Percentiles rank a stretch among this genome's conserved stretches.
These are phyloP conservation scores for Bombus sylvicola DNA, from an alignment of 1,140 invertebrate genomes.

Conservation along the genomic window DNA sequence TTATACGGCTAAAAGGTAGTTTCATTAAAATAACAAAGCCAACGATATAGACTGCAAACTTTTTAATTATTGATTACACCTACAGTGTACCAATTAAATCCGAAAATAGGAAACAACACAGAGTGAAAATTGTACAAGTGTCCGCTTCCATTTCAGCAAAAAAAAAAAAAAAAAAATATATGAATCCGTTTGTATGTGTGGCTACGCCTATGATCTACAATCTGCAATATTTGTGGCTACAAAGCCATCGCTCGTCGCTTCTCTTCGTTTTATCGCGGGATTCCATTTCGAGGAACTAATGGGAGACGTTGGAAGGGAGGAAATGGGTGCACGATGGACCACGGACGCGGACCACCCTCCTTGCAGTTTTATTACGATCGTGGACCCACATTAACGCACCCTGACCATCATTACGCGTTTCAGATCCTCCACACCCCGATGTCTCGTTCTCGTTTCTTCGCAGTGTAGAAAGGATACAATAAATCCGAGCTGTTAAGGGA, in stretches of 20 bases:
- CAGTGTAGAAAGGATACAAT: conserved; percentile 48
- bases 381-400: conserved; percentile 62
- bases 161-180: background rate
- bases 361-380: conserved; percentile 58
- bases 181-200: background rate
- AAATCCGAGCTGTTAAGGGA: conserved; percentile 30
- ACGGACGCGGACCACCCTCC: conserved; percentile 9
- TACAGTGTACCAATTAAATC: no score
- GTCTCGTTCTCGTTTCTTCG: background rate
- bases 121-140: background rate
- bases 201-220: conserved; percentile 23
- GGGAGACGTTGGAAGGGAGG: conserved; percentile 35
- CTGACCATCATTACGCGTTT: conserved; percentile 56
- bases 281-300: conserved; percentile 55
- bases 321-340: background rate
- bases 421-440: conserved; percentile 14
- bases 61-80: no score
- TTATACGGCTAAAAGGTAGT: no score
- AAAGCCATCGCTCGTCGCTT: conserved; percentile 29
- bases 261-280: conserved; percentile 1
- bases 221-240: background rate
- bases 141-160: background rate
- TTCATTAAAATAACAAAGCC: no score
- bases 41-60: no score
- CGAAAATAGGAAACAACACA: background rate